Base-by-base conservation (phyloP, 2,888 invertebrate species). In the Andrena marginata region DNA sequence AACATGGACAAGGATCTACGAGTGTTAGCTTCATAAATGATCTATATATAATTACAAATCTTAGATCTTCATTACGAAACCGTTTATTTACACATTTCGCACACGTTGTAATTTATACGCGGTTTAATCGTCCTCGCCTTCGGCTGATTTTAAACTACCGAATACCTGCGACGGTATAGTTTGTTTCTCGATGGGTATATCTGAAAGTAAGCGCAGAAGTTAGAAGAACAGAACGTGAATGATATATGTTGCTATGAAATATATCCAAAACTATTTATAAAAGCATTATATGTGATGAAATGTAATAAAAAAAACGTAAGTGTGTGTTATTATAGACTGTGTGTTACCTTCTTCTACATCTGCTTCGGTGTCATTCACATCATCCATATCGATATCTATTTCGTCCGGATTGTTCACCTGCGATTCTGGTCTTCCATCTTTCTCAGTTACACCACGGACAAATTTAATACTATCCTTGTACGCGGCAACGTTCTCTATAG, bases 151-250 rank as follows among this genome's bases (percentile, higher is more conserved):
- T 85, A 98, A 95, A 86, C 97, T 96, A 80, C 99, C 99, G 95
- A 99, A 99, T 2, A 99, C 98, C 94, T 98, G 97, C 62, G 97
- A 96, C 49, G 99, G 99, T 86, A 99, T 96, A 35, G 95, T 95
- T 94, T 98, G 97, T 92, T 98, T 97, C 92, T 98, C 97, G 73
- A 99, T 96, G 48, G 97, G 97, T 84, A 97, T 95, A 82, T 96
- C 96, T 94, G 87, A 76, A 92, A 92, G 73, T 84, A 79, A 84
- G 75, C 42, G 77, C 2, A 65, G 13, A 42, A 29, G 72, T 49
- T 71, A 60, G 54, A 62, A 56, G 29, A 42, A 48, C 54, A 67
- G 59, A n/a, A 51, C n/a, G 31, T 62, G 8, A 62, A 23, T 65
- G 71, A 60, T 69, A 23, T 67, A 56, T 33, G 68, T 73, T 65